phyloP scores from a whole-genome alignment of 2,113 vertebrate genomes.

The Rhinolophus sinicus region DNA sequence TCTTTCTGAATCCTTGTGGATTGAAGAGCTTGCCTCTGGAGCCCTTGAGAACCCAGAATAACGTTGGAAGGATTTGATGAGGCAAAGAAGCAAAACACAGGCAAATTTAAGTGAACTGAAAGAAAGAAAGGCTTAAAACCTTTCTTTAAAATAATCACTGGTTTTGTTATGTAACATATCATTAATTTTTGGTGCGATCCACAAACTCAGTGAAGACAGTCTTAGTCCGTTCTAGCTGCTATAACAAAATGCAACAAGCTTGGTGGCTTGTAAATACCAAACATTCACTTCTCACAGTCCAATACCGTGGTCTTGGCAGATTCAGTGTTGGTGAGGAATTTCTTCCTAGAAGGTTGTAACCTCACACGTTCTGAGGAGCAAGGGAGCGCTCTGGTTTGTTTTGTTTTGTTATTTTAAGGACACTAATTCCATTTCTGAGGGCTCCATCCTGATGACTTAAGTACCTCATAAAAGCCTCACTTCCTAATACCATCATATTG shows the following conservation, averaged over 20 bases:
- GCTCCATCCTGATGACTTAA: not conserved
- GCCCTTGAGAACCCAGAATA: not conserved
- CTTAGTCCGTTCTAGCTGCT: not conserved
- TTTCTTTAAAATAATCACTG: not conserved
- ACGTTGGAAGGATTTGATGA: not conserved
- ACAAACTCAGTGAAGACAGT: not conserved
- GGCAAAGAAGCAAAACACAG: not conserved
- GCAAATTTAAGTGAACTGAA: not conserved
- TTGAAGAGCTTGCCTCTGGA: not conserved
- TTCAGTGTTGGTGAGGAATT: not conserved
- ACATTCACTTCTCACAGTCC: not conserved
- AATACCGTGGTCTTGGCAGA: not conserved
- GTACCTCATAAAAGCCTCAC: not conserved
- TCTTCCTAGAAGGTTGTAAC: not conserved
- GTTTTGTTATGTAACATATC: not conserved
- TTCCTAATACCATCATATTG: not conserved
- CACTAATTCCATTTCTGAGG: not conserved
- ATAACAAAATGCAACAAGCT: not conserved
- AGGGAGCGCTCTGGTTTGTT: not conserved
- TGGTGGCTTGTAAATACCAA: not conserved
- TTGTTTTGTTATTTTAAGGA: not conserved
- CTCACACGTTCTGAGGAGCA: not conserved
- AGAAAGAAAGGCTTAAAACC: not conserved
- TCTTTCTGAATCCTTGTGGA: not conserved
- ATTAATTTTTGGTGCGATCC: not conserved